Conservation (phyloP, 2,888 invertebrate species). For the Cephonodes hylas region DNA sequence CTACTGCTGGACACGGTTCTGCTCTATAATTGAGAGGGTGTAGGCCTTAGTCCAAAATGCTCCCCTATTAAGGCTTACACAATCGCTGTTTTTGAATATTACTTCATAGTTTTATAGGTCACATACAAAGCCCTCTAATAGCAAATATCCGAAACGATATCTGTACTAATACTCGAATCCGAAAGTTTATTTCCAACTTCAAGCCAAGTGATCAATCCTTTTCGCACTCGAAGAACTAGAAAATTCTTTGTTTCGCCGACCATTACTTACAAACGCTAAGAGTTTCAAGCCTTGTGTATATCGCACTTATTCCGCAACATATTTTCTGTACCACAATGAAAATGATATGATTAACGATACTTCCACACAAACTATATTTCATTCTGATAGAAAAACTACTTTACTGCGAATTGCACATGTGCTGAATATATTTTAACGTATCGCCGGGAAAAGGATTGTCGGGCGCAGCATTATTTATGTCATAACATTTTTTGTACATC, state of each 20-base stretch:
- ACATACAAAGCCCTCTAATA: background rate
- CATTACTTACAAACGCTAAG: background rate
- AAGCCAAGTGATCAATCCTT: background rate
- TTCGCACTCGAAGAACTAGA: background rate
- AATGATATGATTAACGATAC: conserved; percentile 35
- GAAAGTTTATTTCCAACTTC: background rate
- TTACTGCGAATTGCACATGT: conserved; percentile 29
- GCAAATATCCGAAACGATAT: background rate
- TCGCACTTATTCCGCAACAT: background rate
- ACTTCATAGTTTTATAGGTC: too few relatives aligned
- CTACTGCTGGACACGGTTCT: too few relatives aligned
- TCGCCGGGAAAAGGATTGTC: conserved; percentile 20
- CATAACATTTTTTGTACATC: background rate
- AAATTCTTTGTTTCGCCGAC: background rate
- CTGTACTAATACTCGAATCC: background rate
- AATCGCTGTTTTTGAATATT: too few relatives aligned
- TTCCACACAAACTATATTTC: conserved; percentile 37
- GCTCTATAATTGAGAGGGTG: too few relatives aligned
- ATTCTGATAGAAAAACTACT: conserved; percentile 36
- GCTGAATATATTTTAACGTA: conserved; percentile 31
- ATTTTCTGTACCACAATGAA: conserved; percentile 1
- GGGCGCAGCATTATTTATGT: background rate
- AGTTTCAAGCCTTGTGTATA: conserved; percentile 2
- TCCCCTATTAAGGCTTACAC: too few relatives aligned
- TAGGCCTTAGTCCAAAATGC: too few relatives aligned